Evolutionary conservation across 2,113 vertebrate species (phyloP).

Genomic region (Oxyruncus cristatus): DNA sequence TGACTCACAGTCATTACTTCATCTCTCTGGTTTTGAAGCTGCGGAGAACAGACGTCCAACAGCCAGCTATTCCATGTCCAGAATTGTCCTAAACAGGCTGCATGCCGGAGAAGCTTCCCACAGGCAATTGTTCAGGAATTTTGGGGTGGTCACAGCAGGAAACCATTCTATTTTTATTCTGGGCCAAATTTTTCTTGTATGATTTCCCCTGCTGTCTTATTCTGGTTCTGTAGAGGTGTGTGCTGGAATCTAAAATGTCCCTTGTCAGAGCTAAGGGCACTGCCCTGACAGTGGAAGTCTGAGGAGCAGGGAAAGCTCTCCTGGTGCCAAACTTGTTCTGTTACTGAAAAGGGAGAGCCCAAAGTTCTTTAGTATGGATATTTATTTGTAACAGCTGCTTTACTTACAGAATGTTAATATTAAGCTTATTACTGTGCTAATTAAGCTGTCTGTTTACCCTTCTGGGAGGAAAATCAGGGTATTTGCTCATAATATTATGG

Average conservation of each 20-base stretch:
- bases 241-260: not conserved
- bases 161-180: conserved; percentile 18
- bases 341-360: not conserved
- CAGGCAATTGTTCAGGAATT: conserved; percentile 40
- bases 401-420: not conserved
- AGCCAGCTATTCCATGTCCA: not conserved
- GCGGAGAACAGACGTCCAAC: not conserved
- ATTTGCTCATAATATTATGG: not conserved
- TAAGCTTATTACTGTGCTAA: not conserved
- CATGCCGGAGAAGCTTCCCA: not conserved
- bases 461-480: not conserved
- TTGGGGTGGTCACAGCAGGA: conserved; percentile 4
- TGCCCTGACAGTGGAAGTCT: not conserved
- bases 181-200: not conserved
- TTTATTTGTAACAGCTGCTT: not conserved
- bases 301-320: not conserved
- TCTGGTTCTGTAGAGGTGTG: not conserved
- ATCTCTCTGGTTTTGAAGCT: not conserved
- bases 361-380: not conserved
- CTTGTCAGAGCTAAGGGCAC: not conserved
- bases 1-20: not conserved
- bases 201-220: not conserved
- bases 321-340: not conserved
- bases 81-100: not conserved
- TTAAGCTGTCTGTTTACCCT: not conserved